phyloP scores from a whole-genome alignment of 2,113 vertebrate species.

The Leuciscus idus region DNA sequence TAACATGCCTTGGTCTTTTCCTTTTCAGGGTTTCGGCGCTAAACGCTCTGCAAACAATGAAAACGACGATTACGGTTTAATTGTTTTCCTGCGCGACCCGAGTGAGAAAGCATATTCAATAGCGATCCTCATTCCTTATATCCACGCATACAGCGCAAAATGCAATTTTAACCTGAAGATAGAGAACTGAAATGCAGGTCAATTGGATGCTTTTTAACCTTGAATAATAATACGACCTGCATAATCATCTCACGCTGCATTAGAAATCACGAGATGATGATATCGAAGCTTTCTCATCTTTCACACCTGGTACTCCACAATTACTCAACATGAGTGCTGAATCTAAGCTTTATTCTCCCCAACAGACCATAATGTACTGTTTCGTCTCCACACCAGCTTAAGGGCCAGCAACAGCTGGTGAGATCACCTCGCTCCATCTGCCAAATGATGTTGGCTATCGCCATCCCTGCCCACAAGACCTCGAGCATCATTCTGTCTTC shows the following conservation, averaged over 20 bases:
- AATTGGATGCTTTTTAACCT: background rate
- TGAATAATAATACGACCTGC: background rate
- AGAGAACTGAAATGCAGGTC: background rate
- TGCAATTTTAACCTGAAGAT: constrained; percentile 5
- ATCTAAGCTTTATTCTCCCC: constrained; percentile 9
- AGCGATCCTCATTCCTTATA: constrained; percentile 8
- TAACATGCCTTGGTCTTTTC: background rate
- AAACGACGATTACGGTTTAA: constrained; percentile 33
- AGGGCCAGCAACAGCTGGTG: constrained; percentile 47
- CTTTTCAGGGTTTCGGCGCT: background rate
- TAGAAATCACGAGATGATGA: background rate
- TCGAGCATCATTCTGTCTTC: constrained; percentile 23
- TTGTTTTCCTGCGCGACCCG: constrained; percentile 8
- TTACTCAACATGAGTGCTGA: constrained; percentile 23
- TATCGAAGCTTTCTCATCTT: background rate
- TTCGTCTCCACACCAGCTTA: constrained; percentile 37
- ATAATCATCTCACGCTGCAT: background rate
- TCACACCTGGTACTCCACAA: constrained; percentile 9
- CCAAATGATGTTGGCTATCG: constrained; percentile 43
- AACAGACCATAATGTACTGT: constrained; percentile 30
- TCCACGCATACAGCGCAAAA: background rate
- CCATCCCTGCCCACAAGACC: constrained; percentile 32
- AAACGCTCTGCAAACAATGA: background rate
- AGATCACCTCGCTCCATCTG: constrained; percentile 45
- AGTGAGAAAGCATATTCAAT: constrained; percentile 1